Conservation (phyloP, 2,113 vertebrate genomes). For the Glaucidium brasilianum region DNA sequence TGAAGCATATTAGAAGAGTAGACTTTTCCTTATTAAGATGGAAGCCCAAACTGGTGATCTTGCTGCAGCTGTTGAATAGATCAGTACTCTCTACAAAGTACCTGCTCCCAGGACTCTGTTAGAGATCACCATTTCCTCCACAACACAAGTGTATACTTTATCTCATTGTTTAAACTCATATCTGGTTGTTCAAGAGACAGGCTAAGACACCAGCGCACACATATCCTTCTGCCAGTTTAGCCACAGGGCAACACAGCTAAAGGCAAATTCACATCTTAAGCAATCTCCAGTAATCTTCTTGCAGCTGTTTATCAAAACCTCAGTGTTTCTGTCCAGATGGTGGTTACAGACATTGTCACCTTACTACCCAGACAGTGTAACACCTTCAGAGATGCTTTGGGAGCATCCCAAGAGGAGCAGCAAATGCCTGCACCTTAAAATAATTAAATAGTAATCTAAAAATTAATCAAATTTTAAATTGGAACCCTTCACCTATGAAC, state of each 20-base stretch:
- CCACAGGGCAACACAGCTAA: not conserved
- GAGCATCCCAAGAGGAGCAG: not conserved
- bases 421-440: not conserved
- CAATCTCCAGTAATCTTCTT: not conserved
- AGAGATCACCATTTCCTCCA: not conserved
- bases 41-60: not conserved
- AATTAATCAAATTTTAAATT: not conserved
- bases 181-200: not conserved
- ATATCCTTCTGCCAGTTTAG: not conserved
- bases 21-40: not conserved
- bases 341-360: not conserved
- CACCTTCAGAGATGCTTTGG: not conserved
- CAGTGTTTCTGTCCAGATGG: not conserved
- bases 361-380: not conserved
- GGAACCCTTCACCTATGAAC: not conserved
- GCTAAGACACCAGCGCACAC: not conserved
- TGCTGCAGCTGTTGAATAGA: not conserved
- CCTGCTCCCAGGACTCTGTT: fast-evolving
- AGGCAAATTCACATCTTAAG: not conserved
- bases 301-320: not conserved
- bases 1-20: not conserved
- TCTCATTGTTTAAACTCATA: not conserved
- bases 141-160: not conserved
- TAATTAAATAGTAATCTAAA: not conserved
- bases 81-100: fast-evolving